Evolutionary conservation across 2,113 vertebrate genomes (phyloP).

Genomic region (Amazona guildingii): DNA sequence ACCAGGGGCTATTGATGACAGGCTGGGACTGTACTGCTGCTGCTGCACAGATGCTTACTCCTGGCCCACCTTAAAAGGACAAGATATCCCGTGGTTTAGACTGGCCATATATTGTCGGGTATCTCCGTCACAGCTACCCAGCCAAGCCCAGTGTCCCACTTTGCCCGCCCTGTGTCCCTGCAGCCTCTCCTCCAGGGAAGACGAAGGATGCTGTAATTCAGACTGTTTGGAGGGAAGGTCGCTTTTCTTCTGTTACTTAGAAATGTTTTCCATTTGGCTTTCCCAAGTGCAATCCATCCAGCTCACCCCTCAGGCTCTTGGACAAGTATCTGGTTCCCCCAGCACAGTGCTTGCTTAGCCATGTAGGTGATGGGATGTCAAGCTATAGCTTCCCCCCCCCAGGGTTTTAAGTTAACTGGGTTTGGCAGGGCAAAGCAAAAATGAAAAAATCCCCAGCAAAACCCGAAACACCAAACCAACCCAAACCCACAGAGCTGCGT

Average conservation of each 20-base stretch:
- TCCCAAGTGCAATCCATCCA: not conserved
- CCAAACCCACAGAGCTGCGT: not conserved
- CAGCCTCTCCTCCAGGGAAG: not conserved
- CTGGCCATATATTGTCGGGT: constrained; percentile 37
- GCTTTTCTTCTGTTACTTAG: not conserved
- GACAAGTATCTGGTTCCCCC: not conserved
- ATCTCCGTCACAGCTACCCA: constrained; percentile 36
- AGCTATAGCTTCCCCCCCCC: not conserved
- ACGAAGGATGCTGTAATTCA: not conserved
- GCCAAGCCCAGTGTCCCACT: not conserved
- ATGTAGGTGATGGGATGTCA: not conserved
- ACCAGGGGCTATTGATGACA: constrained; percentile 52
- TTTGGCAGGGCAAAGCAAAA: not conserved
- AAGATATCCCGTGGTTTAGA: constrained; percentile 50
- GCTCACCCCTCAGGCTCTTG: not conserved
- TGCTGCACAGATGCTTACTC: constrained; percentile 55
- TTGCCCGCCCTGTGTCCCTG: fast-evolving
- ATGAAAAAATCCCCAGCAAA: not conserved
- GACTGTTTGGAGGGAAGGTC: not conserved
- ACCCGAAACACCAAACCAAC: not conserved
- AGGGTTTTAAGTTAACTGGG: not conserved
- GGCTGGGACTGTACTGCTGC: constrained; percentile 14
- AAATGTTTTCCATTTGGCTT: constrained; percentile 37
- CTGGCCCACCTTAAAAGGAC: constrained; percentile 71
- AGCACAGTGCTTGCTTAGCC: not conserved